These are phyloP conservation scores for Tangara arthus DNA, from an alignment of 2,797 vertebrate species.

Conservation along the genomic window DNA sequence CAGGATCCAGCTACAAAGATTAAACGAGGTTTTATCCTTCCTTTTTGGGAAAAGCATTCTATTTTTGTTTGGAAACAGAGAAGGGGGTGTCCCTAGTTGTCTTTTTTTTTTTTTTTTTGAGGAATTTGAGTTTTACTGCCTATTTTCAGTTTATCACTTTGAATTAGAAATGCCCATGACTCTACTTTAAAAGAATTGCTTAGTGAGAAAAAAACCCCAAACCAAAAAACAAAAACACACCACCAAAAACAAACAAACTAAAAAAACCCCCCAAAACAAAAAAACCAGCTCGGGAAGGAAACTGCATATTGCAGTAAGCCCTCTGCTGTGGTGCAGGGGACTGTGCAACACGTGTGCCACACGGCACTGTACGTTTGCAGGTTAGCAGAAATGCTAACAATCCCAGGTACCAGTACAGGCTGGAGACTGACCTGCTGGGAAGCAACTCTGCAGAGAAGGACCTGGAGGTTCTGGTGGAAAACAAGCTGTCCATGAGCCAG, in stretches of 20 bases:
- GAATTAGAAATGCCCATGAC: constrained; percentile 71
- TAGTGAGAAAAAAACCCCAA: neutral
- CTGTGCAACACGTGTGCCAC: neutral
- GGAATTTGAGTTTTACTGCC: constrained; percentile 37
- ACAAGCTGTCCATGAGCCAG: neutral
- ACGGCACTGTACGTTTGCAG: neutral
- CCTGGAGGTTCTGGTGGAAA: neutral
- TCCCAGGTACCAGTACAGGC: neutral
- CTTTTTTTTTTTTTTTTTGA: neutral
- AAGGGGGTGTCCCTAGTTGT: neutral
- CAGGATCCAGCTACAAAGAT: neutral
- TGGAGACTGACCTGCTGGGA: neutral
- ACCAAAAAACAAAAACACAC: too few relatives aligned
- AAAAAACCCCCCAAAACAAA: neutral
- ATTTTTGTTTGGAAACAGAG: neutral
- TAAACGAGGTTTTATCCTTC: neutral
- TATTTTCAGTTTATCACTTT: constrained; percentile 78
- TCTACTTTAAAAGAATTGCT: constrained; percentile 78
- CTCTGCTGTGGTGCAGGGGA: neutral
- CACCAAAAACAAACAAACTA: neutral
- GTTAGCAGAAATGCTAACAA: neutral
- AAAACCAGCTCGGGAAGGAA: neutral
- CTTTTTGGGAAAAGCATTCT: neutral
- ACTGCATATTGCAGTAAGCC: neutral
- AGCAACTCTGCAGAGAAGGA: neutral